phyloP scores from a whole-genome alignment of 2,797 vertebrate species.

The Eulemur albifrons region DNA sequence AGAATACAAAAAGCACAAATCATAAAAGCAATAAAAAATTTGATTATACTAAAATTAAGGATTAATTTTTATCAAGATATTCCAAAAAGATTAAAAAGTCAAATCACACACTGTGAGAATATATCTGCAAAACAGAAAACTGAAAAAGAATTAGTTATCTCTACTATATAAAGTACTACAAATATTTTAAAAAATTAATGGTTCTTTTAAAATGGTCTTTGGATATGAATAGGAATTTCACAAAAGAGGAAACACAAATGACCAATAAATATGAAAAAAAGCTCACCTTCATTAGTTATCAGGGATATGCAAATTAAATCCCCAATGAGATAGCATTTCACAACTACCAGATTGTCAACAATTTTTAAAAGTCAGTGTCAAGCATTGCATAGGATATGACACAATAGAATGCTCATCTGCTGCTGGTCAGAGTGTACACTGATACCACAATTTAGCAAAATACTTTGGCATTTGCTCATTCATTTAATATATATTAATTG shows the following conservation, averaged over 20 bases:
- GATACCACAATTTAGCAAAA: background rate
- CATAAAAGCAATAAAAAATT: background rate
- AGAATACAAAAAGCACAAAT: background rate
- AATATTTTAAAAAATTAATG: background rate
- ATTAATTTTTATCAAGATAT: constrained; percentile 1
- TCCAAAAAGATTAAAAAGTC: background rate
- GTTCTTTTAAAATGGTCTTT: background rate
- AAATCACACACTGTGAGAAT: background rate
- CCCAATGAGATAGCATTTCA: background rate
- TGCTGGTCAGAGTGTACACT: background rate
- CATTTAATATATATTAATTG: background rate
- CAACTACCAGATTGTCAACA: constrained; percentile 34
- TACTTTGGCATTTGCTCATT: background rate
- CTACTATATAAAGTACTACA: background rate
- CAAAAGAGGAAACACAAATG: constrained; percentile 42
- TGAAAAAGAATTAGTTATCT: background rate
- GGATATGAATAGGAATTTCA: constrained; percentile 9
- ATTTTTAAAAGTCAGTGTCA: constrained; percentile 42
- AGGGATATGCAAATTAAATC: constrained; percentile 53
- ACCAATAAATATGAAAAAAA: constrained; percentile 56
- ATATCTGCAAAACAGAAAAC: background rate
- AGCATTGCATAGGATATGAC: constrained; percentile 24
- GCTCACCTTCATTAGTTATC: background rate
- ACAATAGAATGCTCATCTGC: background rate
- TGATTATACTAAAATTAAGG: background rate